A percentile compares a stretch with the other conserved stretches of the same genome.
Evolutionary conservation across 2,888 invertebrate species (phyloP).

Genomic region (Cremastinae sp.): DNA sequence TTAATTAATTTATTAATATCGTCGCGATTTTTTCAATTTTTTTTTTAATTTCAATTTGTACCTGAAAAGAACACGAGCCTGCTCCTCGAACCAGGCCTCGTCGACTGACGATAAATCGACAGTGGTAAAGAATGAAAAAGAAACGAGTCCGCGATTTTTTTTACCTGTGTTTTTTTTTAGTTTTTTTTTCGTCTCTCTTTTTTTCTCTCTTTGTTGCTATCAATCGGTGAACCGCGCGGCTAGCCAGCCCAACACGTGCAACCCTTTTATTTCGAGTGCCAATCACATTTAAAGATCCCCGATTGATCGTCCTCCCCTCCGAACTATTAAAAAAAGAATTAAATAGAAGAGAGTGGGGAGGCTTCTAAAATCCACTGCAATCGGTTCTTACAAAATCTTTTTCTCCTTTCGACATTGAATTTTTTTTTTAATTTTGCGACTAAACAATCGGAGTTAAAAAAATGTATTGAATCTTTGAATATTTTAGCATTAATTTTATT

Average conservation of each 20-base stretch:
- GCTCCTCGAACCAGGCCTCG: slow-evolving; percentile 40
- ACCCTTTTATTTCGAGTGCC: slow-evolving; percentile 59
- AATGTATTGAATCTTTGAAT: too few species aligned
- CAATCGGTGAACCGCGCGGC: slow-evolving; percentile 42
- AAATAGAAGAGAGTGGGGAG: neutral
- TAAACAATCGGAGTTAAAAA: too few species aligned
- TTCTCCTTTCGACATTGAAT: neutral
- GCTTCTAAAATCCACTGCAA: too few species aligned
- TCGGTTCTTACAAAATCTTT: too few species aligned
- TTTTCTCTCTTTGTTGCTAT: slow-evolving; percentile 1
- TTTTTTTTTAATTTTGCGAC: too few species aligned
- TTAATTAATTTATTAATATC: neutral
- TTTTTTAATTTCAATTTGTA: slow-evolving; percentile 7
- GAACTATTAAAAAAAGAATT: slow-evolving; percentile 2
- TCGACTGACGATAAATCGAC: slow-evolving; percentile 52
- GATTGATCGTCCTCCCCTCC: slow-evolving; percentile 18
- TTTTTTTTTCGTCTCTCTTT: slow-evolving; percentile 4
- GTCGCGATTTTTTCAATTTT: neutral
- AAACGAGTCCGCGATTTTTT: slow-evolving; percentile 17
- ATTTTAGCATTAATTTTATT: too few species aligned
- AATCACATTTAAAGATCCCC: slow-evolving; percentile 55
- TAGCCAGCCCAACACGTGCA: slow-evolving; percentile 44
- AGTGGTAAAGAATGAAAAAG: slow-evolving; percentile 48
- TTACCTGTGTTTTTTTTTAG: neutral
- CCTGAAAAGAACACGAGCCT: slow-evolving; percentile 48